A percentile compares a stretch with the other conserved stretches of the same genome.
These are phyloP conservation scores for Cosmia trapezina DNA, from an alignment of 2,888 invertebrate genomes.

Conservation along the genomic window DNA sequence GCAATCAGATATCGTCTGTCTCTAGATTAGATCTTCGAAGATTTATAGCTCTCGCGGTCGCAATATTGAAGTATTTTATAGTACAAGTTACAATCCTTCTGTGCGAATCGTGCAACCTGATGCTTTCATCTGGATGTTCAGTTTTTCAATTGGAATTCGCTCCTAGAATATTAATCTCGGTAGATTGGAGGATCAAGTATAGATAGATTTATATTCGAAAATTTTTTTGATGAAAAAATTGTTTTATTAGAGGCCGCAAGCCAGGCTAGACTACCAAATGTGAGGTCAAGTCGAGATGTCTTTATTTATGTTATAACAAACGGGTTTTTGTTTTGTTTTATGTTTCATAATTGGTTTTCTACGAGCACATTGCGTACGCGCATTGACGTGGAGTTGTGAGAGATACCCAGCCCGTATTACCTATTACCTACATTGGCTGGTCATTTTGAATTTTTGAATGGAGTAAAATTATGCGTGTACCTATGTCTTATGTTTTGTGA, in stretches of 20 bases:
- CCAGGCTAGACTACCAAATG: conserved; percentile 1
- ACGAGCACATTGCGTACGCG: neutral
- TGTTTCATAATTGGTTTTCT: neutral
- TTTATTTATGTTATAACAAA: neutral
- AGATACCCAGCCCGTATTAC: no score
- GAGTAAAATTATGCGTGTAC: no score
- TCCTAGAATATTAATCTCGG: conserved; percentile 12
- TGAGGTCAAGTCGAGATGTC: neutral
- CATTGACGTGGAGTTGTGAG: no score
- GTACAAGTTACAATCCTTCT: conserved; percentile 56
- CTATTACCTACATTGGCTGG: no score
- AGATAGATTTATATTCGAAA: conserved; percentile 1
- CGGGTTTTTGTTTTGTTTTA: neutral
- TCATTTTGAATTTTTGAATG: no score
- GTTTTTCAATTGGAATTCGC: conserved; percentile 51
- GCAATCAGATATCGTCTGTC: conserved; percentile 64
- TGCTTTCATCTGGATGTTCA: conserved; percentile 40
- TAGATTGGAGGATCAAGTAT: conserved; percentile 11
- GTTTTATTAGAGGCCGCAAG: neutral
- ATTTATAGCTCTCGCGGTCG: conserved; percentile 62
- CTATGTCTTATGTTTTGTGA: no score
- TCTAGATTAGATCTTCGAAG: conserved; percentile 62
- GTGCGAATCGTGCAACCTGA: conserved; percentile 43
- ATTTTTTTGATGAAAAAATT: neutral
- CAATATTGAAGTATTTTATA: conserved; percentile 66